Conservation (phyloP, 2,113 vertebrate species). For the Tautogolabrus adspersus region DNA sequence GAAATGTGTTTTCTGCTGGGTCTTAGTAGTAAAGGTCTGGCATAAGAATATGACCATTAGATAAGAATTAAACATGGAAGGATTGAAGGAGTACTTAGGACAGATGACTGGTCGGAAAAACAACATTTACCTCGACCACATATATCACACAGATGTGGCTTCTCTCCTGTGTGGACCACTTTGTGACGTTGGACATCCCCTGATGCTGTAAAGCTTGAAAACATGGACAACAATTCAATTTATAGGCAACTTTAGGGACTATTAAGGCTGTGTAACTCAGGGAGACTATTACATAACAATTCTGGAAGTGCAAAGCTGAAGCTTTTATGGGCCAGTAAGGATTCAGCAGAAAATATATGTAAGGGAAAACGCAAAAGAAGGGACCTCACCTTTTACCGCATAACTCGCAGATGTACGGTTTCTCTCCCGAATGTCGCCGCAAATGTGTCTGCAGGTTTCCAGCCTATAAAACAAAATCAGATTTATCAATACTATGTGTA, state of each 20-base stretch:
- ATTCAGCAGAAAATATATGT: background rate
- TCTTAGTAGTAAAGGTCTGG: background rate
- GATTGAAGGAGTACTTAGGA: background rate
- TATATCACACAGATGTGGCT: conserved; percentile 95
- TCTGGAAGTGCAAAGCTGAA: background rate
- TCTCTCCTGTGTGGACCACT: conserved; percentile 95
- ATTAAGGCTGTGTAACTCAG: background rate
- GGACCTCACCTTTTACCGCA: conserved; percentile 93
- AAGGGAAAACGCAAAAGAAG: no score
- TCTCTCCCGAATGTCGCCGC: conserved; percentile 95
- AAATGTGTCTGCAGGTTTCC: conserved; percentile 97
- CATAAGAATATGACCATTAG: background rate
- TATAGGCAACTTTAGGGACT: background rate
- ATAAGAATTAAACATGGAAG: background rate
- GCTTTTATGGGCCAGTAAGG: background rate
- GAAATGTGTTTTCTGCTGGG: background rate
- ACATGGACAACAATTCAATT: conserved; percentile 3
- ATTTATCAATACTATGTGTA: background rate
- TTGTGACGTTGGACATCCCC: conserved; percentile 97
- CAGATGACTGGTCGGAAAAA: background rate
- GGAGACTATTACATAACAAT: background rate
- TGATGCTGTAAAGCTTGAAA: conserved; percentile 92
- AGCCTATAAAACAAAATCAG: conserved; percentile 82
- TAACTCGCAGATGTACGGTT: conserved; percentile 98
- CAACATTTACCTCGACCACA: conserved; percentile 91